Percentiles rank a stretch among this genome's conserved stretches.
These are phyloP conservation scores for Hypolimnas misippus DNA, from an alignment of 2,888 invertebrate genomes.

Conservation along the genomic window DNA sequence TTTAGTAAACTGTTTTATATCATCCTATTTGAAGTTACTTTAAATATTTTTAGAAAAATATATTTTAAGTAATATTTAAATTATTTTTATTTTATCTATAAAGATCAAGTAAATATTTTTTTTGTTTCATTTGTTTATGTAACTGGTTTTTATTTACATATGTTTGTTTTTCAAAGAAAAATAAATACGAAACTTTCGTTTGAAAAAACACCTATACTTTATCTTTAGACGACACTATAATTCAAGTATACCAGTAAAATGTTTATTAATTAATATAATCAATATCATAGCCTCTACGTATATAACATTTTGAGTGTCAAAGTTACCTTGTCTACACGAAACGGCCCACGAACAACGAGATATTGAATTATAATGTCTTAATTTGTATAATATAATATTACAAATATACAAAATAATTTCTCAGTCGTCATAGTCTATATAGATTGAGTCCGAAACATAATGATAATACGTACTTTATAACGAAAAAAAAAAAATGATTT, in stretches of 20 bases:
- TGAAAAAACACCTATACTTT: too few species aligned
- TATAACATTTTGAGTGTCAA: background rate
- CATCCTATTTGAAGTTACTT: background rate
- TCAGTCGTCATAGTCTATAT: constrained; percentile 66
- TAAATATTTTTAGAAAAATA: too few species aligned
- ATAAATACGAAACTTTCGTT: too few species aligned
- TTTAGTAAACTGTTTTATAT: background rate
- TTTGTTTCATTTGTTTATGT: too few species aligned
- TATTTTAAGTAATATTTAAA: too few species aligned
- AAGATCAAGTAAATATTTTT: too few species aligned
- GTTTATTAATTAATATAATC: background rate
- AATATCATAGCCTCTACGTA: constrained; percentile 1
- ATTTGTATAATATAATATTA: constrained; percentile 51
- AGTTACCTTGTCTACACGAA: constrained; percentile 25
- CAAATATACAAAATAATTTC: constrained; percentile 68
- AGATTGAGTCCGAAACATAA: constrained; percentile 50
- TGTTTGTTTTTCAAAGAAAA: too few species aligned
- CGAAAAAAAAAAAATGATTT: constrained; percentile 42
- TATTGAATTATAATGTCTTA: constrained; percentile 36
- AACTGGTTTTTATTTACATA: too few species aligned
- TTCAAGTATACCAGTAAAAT: background rate
- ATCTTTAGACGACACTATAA: background rate
- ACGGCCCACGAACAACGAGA: constrained; percentile 53
- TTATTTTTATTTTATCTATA: too few species aligned
- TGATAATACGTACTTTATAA: constrained; percentile 39